phyloP scores from a whole-genome alignment of 1,140 invertebrate species.

The Potamilus streckersoni region DNA sequence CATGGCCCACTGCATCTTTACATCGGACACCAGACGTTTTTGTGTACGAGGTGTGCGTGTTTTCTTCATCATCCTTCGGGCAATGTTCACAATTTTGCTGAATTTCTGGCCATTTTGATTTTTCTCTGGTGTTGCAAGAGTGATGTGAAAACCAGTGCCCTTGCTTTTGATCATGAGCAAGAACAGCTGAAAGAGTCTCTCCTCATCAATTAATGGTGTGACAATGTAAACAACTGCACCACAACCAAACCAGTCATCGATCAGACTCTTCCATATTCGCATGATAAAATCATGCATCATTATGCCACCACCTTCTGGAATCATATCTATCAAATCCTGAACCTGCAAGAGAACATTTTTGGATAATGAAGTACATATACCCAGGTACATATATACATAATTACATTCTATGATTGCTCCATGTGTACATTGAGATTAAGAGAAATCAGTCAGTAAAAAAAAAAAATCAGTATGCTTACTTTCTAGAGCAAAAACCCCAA shows the following conservation, averaged over 20 bases:
- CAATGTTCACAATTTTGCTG: constrained; percentile 51
- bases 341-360: constrained; percentile 43
- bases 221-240: constrained; percentile 59
- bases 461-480: no score
- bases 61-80: constrained; percentile 57
- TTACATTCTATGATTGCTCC: no score
- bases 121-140: constrained; percentile 49
- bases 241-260: constrained; percentile 63
- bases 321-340: constrained; percentile 60
- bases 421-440: no score
- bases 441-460: no score
- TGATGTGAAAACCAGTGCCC: constrained; percentile 57
- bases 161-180: constrained; percentile 63
- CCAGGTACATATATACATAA: not conserved
- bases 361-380: not conserved
- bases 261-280: constrained; percentile 58
- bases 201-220: constrained; percentile 61
- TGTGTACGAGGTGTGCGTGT: constrained; percentile 41
- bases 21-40: constrained; percentile 57
- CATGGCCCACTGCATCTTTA: constrained; percentile 60
- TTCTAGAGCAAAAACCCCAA: no score
- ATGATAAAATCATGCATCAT: constrained; percentile 63
- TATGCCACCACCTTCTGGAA: constrained; percentile 63
- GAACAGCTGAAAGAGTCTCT: constrained; percentile 56
- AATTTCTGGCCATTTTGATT: constrained; percentile 49